Evolutionary conservation across 2,113 vertebrate genomes (phyloP), one percentile per base, ranked within the genome.

Genomic region (Ia io): DNA sequence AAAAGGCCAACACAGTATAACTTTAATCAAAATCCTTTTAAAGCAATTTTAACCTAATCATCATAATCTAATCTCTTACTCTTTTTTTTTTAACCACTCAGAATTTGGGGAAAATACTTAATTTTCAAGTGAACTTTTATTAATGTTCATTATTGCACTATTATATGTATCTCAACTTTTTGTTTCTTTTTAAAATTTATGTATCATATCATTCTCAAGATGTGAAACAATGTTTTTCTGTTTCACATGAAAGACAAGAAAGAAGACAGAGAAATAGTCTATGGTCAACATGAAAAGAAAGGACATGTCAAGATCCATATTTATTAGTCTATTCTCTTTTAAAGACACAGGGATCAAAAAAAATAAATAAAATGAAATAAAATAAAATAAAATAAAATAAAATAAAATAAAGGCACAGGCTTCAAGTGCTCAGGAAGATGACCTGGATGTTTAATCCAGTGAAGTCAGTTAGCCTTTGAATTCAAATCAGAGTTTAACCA

Each of bases 71-170:
- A 63, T 1, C 1, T 44, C 28, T 63, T 63, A 70, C 5, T 94
- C 28, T 91, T 22, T 47, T 20, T 32, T 7, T 71, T 42, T 42
- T 28, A 16, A 84, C 37, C 17, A 76, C 28, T 83, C 16, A 59
- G 22, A 9, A 2, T 42, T 91, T 71, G 4, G 49, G 7, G 30
- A 61, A 82, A 91, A 82, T 6, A 23, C 16, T 88, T 35, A 25
- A 70, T 90, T 71, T 92, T 95, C 25, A 93, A 84, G 49, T 30
- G 25, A 77, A 4, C 17, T 80, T 92, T 84, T 77, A 88, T 84
- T 70, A 82, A 65, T 47, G 3, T 76, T 91, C 51, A 88, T 22
- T 83, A 80, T 83, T 23, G 79, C 4, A 35, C 11, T 67, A 61
- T 76, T 59, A 35, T 88, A 63, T 93, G 12, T 25, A 79, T 93